A percentile compares a stretch with the other conserved stretches of the same genome.
Conservation (phyloP, 1,140 invertebrate genomes). For the Meloidogyne chitwoodi region DNA sequence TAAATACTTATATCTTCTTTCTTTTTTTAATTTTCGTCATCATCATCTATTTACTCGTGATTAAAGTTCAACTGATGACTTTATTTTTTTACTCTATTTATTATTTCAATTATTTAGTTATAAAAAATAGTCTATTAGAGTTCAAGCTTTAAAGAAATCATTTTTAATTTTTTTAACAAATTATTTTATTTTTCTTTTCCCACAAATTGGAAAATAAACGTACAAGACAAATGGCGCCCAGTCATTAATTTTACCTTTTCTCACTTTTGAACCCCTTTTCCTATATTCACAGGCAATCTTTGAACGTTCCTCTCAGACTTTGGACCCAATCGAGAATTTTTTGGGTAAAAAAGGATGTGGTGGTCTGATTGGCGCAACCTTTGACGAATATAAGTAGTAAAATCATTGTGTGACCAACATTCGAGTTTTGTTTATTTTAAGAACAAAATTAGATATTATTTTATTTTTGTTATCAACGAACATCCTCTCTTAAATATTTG, state of each 20-base stretch:
- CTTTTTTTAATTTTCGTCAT: too few species aligned
- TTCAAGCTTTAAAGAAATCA: not conserved
- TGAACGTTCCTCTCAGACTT: not conserved
- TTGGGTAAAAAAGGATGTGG: not conserved
- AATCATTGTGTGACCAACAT: not conserved
- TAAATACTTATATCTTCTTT: too few species aligned
- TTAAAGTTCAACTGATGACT: too few species aligned
- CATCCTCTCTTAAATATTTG: not conserved
- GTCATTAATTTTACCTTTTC: not conserved
- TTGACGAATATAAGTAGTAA: not conserved
- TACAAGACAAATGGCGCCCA: not conserved
- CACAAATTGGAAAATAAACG: not conserved
- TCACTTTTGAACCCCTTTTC: not conserved
- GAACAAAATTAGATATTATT: not conserved
- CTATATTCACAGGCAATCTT: not conserved
- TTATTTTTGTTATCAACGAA: not conserved
- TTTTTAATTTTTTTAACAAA: not conserved
- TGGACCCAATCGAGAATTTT: not conserved
- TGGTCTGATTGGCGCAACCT: not conserved
- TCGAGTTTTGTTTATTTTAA: not conserved
- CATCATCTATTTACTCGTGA: too few species aligned
- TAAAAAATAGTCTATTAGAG: too few species aligned
- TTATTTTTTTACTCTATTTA: too few species aligned
- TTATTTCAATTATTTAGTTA: too few species aligned
- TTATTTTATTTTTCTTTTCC: not conserved